Percentiles rank a stretch among this genome's conserved stretches.
phyloP scores from a whole-genome alignment of 2,888 invertebrate genomes.

The Chydorus sphaericus region DNA sequence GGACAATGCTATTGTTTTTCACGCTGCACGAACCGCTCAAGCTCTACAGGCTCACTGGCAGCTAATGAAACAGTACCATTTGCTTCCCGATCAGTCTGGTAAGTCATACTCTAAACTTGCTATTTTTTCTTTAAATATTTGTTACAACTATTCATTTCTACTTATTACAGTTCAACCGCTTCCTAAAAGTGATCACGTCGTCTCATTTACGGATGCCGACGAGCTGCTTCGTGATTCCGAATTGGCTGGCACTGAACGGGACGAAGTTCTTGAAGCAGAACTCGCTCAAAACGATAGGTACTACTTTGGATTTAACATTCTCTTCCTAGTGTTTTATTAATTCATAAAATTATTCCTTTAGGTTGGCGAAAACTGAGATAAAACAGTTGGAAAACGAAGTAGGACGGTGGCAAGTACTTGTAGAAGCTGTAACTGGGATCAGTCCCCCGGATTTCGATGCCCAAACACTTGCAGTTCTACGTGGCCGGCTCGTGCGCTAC shows the following conservation, averaged over 20 bases:
- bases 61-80: constrained; percentile 75
- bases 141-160: neutral
- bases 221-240: constrained; percentile 74
- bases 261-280: constrained; percentile 67
- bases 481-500: constrained; percentile 82
- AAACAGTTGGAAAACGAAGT: constrained; percentile 76
- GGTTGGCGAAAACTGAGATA: constrained; percentile 69
- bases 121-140: neutral
- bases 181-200: constrained; percentile 30
- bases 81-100: constrained; percentile 78
- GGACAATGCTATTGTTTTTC: constrained; percentile 70
- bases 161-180: constrained; percentile 28
- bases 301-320: neutral
- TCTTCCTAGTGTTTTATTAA: constrained; percentile 6
- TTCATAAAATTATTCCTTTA: constrained; percentile 22
- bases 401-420: constrained; percentile 79
- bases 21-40: constrained; percentile 72
- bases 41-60: constrained; percentile 80
- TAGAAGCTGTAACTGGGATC: constrained; percentile 74
- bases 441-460: constrained; percentile 79
- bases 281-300: constrained; percentile 53
- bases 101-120: constrained; percentile 16
- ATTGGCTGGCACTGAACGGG: constrained; percentile 46
- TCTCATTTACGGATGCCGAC: constrained; percentile 76
- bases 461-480: constrained; percentile 79